Base-by-base conservation (phyloP, 64 coral and sea anemone genomes). In the Pocillopora damicornis region DNA sequence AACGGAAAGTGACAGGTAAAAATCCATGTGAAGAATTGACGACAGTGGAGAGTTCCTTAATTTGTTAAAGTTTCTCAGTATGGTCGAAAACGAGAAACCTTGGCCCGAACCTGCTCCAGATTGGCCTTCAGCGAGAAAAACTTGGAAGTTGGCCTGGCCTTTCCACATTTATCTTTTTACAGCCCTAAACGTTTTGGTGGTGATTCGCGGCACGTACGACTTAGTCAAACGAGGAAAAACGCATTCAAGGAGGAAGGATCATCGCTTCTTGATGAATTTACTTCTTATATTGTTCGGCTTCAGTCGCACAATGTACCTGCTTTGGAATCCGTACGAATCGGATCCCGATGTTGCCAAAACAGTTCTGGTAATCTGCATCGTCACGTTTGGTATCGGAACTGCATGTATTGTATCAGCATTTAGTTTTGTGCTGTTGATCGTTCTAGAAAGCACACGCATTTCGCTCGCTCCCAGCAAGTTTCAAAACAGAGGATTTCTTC, bases 91-190 rank as follows among this genome's bases (percentile, higher is more conserved):
- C 16, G 56, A 81, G 81, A 79, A 69, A 11, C 68, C 83, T 25
- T 95, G 86, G 79, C 85, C 89, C 37, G 93, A 95, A 10, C 93
- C 93, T 25, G 79, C 73, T 37, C 93, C 93, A 26, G 61, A 95
- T 15, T 91, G 93, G 93, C 15, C 73, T 37, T 59, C 69, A 56
- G 89, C 90, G 25, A 62, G 58, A 4, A 45, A 67, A 67, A n/a
- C 36, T 36, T 91, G 89, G 79, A 42, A 62, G 85, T 90, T 80
- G 51, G 58, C 81, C 0, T 95, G 93, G 93, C 77, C 81, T 9
- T 88, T 79, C 37, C 79, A 95, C 74, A 61, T 61, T n/a, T 73
- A 78, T 66, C 74, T 82, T 36, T 95, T 95, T 20, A 87, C 89
- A 6, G 59, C 42, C 16, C 61, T 91, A 63, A 91, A 78, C 78